These are phyloP conservation scores for Ennomos fuscantarius DNA, from an alignment of 2,888 invertebrate genomes.

Conservation along the genomic window DNA sequence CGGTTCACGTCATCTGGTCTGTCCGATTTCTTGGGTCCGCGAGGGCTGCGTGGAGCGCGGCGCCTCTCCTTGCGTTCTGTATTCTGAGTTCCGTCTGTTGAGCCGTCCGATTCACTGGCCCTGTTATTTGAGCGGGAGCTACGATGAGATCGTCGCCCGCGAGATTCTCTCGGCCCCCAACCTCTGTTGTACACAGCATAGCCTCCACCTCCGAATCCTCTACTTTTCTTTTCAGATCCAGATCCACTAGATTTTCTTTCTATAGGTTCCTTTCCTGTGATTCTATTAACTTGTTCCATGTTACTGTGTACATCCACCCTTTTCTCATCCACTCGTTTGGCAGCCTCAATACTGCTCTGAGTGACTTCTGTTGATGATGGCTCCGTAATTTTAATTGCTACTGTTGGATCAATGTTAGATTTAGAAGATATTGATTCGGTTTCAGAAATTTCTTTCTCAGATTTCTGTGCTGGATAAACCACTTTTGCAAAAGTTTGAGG, in stretches of 20 bases:
- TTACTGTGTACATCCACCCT: constrained; percentile 62
- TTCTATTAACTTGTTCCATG: constrained; percentile 74
- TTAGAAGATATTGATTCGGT: constrained; percentile 67
- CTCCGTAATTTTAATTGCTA: constrained; percentile 57
- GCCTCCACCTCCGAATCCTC: constrained; percentile 74
- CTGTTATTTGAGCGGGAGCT: constrained; percentile 77
- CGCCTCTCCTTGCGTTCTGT: constrained; percentile 82
- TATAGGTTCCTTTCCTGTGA: constrained; percentile 76
- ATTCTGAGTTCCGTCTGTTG: constrained; percentile 88
- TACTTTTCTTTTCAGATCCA: constrained; percentile 81
- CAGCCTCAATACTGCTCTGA: constrained; percentile 52
- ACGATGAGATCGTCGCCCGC: constrained; percentile 79
- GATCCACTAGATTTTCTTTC: constrained; percentile 79
- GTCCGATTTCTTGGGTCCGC: constrained; percentile 86
- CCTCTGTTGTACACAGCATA: constrained; percentile 79
- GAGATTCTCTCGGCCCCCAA: constrained; percentile 79
- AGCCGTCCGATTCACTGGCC: constrained; percentile 90
- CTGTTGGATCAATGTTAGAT: constrained; percentile 62
- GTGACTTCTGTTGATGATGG: constrained; percentile 58
- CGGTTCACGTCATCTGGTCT: constrained; percentile 80
- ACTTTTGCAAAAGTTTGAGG: constrained; percentile 55
- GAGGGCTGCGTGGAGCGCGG: constrained; percentile 81
- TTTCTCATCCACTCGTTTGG: constrained; percentile 69
- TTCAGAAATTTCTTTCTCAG: constrained; percentile 72
- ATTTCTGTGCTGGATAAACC: constrained; percentile 60